A percentile compares a stretch with the other conserved stretches of the same genome.
Evolutionary conservation across 2,888 invertebrate genomes (phyloP).

Genomic region (Callimorpha dominula): DNA sequence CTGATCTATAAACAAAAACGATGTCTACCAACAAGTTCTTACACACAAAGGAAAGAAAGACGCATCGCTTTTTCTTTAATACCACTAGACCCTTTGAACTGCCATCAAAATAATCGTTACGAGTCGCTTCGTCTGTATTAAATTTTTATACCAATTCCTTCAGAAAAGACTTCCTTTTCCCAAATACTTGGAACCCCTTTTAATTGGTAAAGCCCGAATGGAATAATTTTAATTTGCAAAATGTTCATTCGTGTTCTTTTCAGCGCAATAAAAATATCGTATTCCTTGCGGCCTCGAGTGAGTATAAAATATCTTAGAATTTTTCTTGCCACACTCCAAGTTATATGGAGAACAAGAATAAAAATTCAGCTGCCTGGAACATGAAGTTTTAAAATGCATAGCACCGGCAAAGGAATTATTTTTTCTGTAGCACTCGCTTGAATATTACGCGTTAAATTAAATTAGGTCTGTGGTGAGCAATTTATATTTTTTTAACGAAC

Average conservation of each 20-base stretch:
- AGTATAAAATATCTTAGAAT: slow-evolving; percentile 36
- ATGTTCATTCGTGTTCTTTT: slow-evolving; percentile 47
- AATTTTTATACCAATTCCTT: slow-evolving; percentile 52
- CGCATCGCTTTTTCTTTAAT: slow-evolving; percentile 40
- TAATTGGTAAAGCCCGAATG: slow-evolving; percentile 48
- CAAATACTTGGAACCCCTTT: slow-evolving; percentile 49
- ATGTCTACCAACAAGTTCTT: slow-evolving; percentile 35
- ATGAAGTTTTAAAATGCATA: slow-evolving; percentile 26
- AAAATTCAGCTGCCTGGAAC: slow-evolving; percentile 16
- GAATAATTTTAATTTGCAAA: slow-evolving; percentile 52
- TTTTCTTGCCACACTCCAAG: slow-evolving; percentile 29
- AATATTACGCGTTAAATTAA: slow-evolving; percentile 12
- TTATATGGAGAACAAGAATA: slow-evolving; percentile 17
- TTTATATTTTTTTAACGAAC: not conserved
- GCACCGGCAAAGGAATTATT: slow-evolving; percentile 11
- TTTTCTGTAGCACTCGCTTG: slow-evolving; percentile 14
- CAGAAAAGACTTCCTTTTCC: slow-evolving; percentile 37
- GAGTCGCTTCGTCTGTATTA: slow-evolving; percentile 48
- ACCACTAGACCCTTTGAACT: slow-evolving; percentile 49
- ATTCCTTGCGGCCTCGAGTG: slow-evolving; percentile 31
- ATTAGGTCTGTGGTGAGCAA: slow-evolving; percentile 15
- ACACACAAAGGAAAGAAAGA: slow-evolving; percentile 38
- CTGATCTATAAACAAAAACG: slow-evolving; percentile 22
- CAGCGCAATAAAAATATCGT: slow-evolving; percentile 41
- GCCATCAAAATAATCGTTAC: slow-evolving; percentile 55